A percentile compares a stretch with the other conserved stretches of the same genome.
These are phyloP conservation scores for Phacellophora camtschatica DNA, from an alignment of 30 jellyfish, hydroid and myxozoan species.

Conservation along the genomic window DNA sequence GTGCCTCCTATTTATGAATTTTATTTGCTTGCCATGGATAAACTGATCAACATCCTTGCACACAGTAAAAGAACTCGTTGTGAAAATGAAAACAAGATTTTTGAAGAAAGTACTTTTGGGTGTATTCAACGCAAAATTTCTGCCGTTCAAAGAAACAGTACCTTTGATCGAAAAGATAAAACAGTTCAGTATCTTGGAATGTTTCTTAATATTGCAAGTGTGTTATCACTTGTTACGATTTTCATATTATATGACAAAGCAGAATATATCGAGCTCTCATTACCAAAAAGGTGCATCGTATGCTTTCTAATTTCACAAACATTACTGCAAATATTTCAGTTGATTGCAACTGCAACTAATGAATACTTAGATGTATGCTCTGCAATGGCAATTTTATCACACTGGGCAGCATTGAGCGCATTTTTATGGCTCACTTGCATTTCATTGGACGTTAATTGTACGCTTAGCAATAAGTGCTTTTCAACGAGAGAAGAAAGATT, in stretches of 20 bases:
- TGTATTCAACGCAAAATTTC: neutral
- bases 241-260: neutral
- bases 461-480: neutral
- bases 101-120: neutral
- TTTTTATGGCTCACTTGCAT: slow-evolving; percentile 51
- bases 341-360: neutral
- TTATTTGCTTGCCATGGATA: neutral
- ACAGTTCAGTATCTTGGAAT: neutral
- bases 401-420: slow-evolving; percentile 51
- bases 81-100: neutral
- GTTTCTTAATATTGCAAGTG: slow-evolving; percentile 16
- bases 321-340: slow-evolving; percentile 31
- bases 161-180: too few relatives aligned
- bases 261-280: neutral
- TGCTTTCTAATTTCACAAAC: slow-evolving; percentile 14
- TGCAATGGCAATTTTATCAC: slow-evolving; percentile 37
- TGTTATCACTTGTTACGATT: neutral
- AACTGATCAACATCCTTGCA: neutral
- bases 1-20: neutral
- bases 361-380: slow-evolving; percentile 3
- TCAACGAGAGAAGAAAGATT: slow-evolving; percentile 25
- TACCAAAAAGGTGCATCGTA: slow-evolving; percentile 23
- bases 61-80: neutral
- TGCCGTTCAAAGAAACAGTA: neutral
- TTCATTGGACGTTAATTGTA: slow-evolving; percentile 10